These are phyloP conservation scores for Conopomorpha cramerella DNA, from an alignment of 1,140 invertebrate genomes.

Conservation along the genomic window DNA sequence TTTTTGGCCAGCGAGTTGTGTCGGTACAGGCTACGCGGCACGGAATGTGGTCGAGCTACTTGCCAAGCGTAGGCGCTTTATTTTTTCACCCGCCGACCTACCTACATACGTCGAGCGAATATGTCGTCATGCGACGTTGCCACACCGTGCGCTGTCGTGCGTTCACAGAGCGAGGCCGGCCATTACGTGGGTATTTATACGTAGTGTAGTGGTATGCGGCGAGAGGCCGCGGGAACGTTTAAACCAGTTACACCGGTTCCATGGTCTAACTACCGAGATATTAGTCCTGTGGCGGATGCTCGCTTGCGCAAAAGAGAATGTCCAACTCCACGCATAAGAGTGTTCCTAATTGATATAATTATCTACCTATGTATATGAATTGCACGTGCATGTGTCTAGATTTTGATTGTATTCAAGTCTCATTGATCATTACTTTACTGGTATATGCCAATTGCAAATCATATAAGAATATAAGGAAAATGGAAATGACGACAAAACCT, in stretches of 20 bases:
- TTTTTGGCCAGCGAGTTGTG: constrained; percentile 44
- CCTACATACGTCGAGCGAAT: constrained; percentile 61
- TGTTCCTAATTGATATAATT: no score
- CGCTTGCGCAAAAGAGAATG: constrained; percentile 41
- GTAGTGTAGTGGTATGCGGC: constrained; percentile 28
- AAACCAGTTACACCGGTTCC: constrained; percentile 51
- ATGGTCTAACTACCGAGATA: constrained; percentile 54
- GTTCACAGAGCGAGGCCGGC: constrained; percentile 31
- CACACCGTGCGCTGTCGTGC: constrained; percentile 36
- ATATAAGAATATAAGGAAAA: no score
- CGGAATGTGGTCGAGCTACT: constrained; percentile 53
- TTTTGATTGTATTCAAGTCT: no score
- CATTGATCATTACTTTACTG: no score
- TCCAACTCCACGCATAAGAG: no score
- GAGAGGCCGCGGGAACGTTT: constrained; percentile 47
- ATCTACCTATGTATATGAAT: no score
- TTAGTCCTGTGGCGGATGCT: constrained; percentile 38
- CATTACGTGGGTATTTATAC: constrained; percentile 47
- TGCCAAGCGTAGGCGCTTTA: constrained; percentile 55
- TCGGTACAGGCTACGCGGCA: constrained; percentile 28
- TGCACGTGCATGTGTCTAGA: no score
- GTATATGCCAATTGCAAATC: no score
- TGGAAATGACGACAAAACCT: no score
- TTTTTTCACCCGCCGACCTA: constrained; percentile 57
- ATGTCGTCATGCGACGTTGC: constrained; percentile 62